Evolutionary conservation across 2,888 invertebrate genomes (phyloP), one percentile per base, ranked within the genome.

Genomic region (Pachycephus smyrnensis): DNA sequence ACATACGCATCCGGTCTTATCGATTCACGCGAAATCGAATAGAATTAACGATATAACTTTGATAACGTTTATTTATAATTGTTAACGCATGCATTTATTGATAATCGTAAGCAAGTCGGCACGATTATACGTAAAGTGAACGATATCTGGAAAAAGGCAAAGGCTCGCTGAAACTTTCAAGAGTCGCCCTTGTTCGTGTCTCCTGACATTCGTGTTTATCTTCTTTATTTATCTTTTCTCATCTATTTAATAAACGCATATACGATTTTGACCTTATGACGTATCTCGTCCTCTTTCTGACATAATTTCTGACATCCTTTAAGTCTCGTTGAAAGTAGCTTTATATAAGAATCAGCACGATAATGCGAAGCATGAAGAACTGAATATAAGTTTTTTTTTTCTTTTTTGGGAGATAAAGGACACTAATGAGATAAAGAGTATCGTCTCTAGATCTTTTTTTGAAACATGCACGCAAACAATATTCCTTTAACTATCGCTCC

Each of bases 401-500:
- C 68, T n/a, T 15, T 9, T 55, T 80, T 69, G 82, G 84, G 80
- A 83, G 79, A 82, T 76, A 82, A 83, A 84, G 82, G 80, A 84
- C 83, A 83, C 82, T 83, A 82, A 82, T 36, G 80, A 82, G 81
- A 83, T 77, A 80, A 80, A 83, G 83, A 37, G 74, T 74, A 74
- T 36, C 31, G 71, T 30, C 71, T 30, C 71, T 32, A 35, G 71
- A 71, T 30, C 33, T 35, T 11, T 32, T 23, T 36, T 36, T 32
- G 30, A 74, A 74, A 31, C 71, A 71, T 71, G 71, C 71, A 71
- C 32, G 23, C 55, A 55, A 71, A 33, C 32, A 31, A 71, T 31
- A 71, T 15, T 71, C 31, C 2, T 71, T 71, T 31, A 31, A 71
- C 71, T 71, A 31, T 71, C 12, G 12, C 30, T 75, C 32, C 23